Base-by-base conservation (phyloP, 2,113 vertebrate species). In the Poecile atricapillus region DNA sequence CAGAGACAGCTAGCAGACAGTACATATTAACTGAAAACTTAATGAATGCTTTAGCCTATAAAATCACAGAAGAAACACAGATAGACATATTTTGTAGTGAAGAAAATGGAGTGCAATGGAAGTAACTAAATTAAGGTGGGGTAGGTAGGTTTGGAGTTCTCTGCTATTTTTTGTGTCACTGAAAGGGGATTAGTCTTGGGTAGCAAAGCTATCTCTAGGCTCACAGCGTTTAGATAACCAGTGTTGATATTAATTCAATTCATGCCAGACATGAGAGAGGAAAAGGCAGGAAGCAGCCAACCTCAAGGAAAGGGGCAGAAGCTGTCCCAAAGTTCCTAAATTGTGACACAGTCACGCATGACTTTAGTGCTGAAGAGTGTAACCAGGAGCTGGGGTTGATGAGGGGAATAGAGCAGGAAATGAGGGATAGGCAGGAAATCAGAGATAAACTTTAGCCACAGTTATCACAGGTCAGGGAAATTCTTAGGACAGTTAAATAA, bases 371-470 rank as follows among this genome's bases (percentile, higher is more conserved):
- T 0, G 1, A 75, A 64, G 47, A 67, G 13, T 35, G 21, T 92
- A 79, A 84, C 60, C 8, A 60, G 74, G n/a, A 87, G 15, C n/a
- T 64, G 24, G 28, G 8, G 12, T 24, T 68, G 73, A 37, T 82
- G 77, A 89, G 21, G 14, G 21, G 16, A 31, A 52, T 39, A 87
- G 60, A 56, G 10, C 80, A 94, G 87, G 77, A 96, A 96, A 91
- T 68, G 49, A 87, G 83, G 89, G 93, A 67, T 75, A 71, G 59
- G 13, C 83, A 90, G 89, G 83, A 97, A 96, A 91, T 71, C 44
- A 84, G 83, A 89, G 91, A 71, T 89, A 82, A 95, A 94, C 24
- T 89, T 95, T 94, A 93, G 77, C 60, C 65, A 94, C 52, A 58
- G 18, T 94, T 94, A 87, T 75, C 60, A 74, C 41, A 78, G 77